These are phyloP conservation scores for Ricordea florida DNA, from an alignment of 92 coral and sea anemone genomes.

Conservation along the genomic window DNA sequence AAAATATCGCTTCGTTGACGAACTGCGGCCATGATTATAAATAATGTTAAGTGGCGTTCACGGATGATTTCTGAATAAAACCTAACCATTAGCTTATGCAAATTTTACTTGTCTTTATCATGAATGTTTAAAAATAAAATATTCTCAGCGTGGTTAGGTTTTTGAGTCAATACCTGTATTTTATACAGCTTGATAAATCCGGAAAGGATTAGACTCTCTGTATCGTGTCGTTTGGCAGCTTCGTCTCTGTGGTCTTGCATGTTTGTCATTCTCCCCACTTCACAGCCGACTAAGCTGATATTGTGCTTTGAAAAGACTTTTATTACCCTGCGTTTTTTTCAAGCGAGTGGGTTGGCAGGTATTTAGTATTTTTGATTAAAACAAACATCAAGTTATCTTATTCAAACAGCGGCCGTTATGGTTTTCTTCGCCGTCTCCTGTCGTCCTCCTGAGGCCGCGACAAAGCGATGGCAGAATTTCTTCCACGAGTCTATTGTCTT, in stretches of 20 bases:
- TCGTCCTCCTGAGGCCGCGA: neutral
- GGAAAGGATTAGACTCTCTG: conserved; percentile 49
- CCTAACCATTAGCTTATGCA: conserved; percentile 81
- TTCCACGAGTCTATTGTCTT: conserved; percentile 98
- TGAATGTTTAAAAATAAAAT: conserved; percentile 75
- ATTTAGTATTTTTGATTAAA: conserved; percentile 56
- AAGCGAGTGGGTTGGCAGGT: conserved; percentile 48
- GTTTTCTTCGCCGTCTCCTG: conserved; percentile 9
- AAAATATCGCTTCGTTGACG: neutral
- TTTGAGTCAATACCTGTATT: conserved; percentile 62
- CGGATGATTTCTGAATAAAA: neutral
- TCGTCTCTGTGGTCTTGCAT: neutral
- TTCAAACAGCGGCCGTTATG: conserved; percentile 71
- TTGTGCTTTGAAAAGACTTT: conserved; percentile 35
- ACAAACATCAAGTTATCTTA: conserved; percentile 34
- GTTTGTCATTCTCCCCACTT: conserved; percentile 35
- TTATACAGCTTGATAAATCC: conserved; percentile 71
- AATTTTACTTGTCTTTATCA: conserved; percentile 74
- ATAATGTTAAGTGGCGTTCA: neutral
- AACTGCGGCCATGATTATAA: too few species aligned
- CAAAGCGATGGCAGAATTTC: conserved; percentile 45
- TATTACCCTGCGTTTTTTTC: conserved; percentile 28
- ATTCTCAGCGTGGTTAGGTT: conserved; percentile 27
- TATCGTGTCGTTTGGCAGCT: conserved; percentile 19
- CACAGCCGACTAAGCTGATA: conserved; percentile 39